These are phyloP conservation scores for Nautilus pompilius DNA, from an alignment of 1,140 invertebrate species.

Conservation along the genomic window DNA sequence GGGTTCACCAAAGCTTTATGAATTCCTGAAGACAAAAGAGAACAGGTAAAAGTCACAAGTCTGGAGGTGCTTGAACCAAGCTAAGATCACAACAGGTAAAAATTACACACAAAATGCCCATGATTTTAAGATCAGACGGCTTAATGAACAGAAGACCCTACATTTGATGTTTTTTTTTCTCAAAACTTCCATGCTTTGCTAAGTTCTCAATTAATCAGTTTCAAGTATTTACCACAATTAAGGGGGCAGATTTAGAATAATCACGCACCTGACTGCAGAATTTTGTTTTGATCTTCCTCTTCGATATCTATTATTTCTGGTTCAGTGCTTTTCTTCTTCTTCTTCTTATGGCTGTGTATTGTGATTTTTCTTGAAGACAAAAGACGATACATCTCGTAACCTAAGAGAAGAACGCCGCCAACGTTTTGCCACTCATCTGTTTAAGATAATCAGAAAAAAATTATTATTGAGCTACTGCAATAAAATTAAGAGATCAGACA, in stretches of 20 bases:
- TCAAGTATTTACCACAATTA: too few species aligned
- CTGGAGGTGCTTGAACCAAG: too few species aligned
- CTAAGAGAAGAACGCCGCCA: conserved; percentile 93
- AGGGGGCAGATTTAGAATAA: background rate
- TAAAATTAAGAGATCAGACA: too few species aligned
- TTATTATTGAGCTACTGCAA: background rate
- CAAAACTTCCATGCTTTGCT: too few species aligned
- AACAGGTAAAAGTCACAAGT: background rate
- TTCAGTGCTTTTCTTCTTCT: conserved; percentile 24
- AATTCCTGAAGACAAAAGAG: conserved; percentile 66
- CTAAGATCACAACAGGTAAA: too few species aligned
- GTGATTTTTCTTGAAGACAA: conserved; percentile 65
- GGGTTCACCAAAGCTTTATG: conserved; percentile 83
- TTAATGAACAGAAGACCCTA: background rate
- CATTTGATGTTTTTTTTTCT: too few species aligned
- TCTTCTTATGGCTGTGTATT: conserved; percentile 44
- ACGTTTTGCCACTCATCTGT: conserved; percentile 72
- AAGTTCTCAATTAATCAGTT: too few species aligned
- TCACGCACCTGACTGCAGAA: conserved; percentile 71
- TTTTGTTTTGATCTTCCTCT: conserved; percentile 76
- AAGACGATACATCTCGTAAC: conserved; percentile 92
- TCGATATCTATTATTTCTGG: conserved; percentile 59
- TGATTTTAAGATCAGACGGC: background rate
- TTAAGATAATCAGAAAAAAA: conserved; percentile 8
- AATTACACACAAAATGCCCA: too few species aligned